Evolutionary conservation across 1,140 invertebrate genomes (phyloP).

Genomic region (Probaryconus sp.): DNA sequence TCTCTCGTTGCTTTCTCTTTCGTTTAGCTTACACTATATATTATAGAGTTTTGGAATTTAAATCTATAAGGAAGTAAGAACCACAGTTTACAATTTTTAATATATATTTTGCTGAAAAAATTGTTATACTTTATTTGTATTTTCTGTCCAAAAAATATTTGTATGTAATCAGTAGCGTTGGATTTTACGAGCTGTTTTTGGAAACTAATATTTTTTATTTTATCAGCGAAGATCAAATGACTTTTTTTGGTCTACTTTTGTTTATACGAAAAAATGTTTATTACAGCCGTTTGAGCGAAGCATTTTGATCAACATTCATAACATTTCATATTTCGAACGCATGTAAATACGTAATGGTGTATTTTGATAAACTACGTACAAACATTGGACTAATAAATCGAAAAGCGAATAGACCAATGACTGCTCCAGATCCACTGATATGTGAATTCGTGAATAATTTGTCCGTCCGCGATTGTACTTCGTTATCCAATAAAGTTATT

Average conservation of each 20-base stretch:
- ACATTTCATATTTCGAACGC: constrained; percentile 29
- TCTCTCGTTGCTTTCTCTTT: constrained; percentile 5
- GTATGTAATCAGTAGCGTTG: no score
- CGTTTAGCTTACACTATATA: constrained; percentile 10
- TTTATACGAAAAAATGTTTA: constrained; percentile 15
- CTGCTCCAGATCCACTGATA: constrained; percentile 48
- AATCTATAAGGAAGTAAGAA: constrained; percentile 27
- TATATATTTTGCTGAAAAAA: no score
- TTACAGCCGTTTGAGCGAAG: no score
- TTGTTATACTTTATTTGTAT: no score
- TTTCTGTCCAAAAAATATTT: no score
- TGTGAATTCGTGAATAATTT: constrained; percentile 58
- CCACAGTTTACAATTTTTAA: background rate
- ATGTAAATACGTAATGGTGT: constrained; percentile 41
- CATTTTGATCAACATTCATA: constrained; percentile 8
- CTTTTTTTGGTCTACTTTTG: background rate
- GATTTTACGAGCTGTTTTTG: no score
- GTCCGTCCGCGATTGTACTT: constrained; percentile 52
- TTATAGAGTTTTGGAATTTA: no score
- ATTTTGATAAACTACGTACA: constrained; percentile 50
- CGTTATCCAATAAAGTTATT: constrained; percentile 62
- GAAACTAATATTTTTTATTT: no score
- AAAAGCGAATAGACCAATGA: constrained; percentile 52
- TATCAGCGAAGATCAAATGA: no score
- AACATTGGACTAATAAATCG: constrained; percentile 55